Evolutionary conservation across 1,140 invertebrate species (phyloP).

Genomic region (Whitmania pigra): DNA sequence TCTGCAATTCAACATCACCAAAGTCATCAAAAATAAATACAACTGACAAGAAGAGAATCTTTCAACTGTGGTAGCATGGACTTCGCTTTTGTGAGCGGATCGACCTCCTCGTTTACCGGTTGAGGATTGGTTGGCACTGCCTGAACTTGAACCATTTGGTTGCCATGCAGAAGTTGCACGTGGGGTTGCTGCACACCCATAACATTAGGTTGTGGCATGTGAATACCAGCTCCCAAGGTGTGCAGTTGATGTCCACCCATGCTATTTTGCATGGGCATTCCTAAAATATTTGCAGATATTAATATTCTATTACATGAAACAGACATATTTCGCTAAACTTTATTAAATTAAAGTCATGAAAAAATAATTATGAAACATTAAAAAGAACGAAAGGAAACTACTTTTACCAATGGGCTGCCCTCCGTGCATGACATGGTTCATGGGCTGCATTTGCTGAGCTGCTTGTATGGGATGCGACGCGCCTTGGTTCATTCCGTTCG

Average conservation of each 20-base stretch:
- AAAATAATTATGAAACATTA: no score
- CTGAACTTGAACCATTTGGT: background rate
- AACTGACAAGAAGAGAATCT: background rate
- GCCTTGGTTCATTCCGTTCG: no score
- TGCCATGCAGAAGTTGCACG: background rate
- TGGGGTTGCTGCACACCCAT: background rate
- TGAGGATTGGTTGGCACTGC: background rate
- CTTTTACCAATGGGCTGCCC: no score
- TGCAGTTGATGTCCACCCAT: slow-evolving; percentile 9
- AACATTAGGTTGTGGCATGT: background rate
- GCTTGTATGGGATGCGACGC: no score
- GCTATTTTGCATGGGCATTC: background rate
- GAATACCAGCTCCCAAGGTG: background rate
- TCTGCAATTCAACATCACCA: no score
- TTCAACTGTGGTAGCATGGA: background rate
- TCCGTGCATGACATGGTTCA: no score
- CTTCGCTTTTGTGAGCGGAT: background rate
- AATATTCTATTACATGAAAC: no score
- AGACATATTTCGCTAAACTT: no score
- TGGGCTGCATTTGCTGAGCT: no score
- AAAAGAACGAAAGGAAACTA: no score
- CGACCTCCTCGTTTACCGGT: background rate
- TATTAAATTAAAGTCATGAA: no score
- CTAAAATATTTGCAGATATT: background rate
- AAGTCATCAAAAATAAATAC: background rate